phyloP scores from a whole-genome alignment of 2,888 invertebrate species.

The Metellina segmentata region DNA sequence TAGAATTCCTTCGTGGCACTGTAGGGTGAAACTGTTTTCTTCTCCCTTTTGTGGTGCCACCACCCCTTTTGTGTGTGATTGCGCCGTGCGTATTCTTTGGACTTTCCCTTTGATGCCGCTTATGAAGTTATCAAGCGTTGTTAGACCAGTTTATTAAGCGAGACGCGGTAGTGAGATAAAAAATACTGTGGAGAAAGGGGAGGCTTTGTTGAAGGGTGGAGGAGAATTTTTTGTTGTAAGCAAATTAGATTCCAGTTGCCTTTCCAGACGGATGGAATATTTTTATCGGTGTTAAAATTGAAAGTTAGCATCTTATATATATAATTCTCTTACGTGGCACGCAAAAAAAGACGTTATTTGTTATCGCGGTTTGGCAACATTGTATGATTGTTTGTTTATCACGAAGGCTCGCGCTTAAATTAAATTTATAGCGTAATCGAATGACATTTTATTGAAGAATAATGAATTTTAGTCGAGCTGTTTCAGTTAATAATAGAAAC shows the following conservation, averaged over 20 bases:
- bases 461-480: too few species aligned
- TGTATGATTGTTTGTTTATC: too few species aligned
- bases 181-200: background rate
- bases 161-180: background rate
- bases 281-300: background rate
- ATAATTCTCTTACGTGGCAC: too few species aligned
- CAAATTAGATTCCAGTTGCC: too few species aligned
- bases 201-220: background rate
- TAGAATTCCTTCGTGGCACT: slow-evolving; percentile 1
- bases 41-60: background rate
- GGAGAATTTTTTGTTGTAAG: background rate
- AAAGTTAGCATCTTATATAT: background rate
- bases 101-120: slow-evolving; percentile 8
- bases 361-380: too few species aligned
- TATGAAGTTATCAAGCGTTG: slow-evolving; percentile 44
- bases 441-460: too few species aligned
- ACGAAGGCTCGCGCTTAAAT: too few species aligned
- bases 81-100: slow-evolving; percentile 39
- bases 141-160: too few species aligned
- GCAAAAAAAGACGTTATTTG: too few species aligned
- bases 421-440: too few species aligned
- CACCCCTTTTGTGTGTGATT: slow-evolving; percentile 19
- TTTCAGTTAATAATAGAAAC: too few species aligned
- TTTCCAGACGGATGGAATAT: background rate
- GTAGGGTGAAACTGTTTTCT: slow-evolving; percentile 18